phyloP scores from a whole-genome alignment of 2,113 vertebrate genomes.

The Lagopus muta region DNA sequence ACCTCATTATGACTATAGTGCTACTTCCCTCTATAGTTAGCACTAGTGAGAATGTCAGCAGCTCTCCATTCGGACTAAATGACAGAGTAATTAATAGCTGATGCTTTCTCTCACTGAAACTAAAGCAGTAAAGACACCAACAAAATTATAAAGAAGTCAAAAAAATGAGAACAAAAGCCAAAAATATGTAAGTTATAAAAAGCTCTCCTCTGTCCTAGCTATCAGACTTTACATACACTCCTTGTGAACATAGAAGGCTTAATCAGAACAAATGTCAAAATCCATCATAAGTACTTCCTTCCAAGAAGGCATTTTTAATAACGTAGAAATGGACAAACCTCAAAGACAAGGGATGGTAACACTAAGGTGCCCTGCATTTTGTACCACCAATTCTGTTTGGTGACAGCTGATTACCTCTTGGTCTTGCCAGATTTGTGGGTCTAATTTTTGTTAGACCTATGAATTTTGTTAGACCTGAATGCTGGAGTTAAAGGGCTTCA shows the following conservation, averaged over 20 bases:
- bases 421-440: accelerated
- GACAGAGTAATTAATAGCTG: not conserved
- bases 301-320: not conserved
- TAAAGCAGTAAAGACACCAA: not conserved
- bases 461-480: not conserved
- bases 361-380: not conserved
- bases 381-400: not conserved
- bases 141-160: not conserved
- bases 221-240: not conserved
- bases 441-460: not conserved
- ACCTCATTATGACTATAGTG: not conserved
- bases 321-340: not conserved
- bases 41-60: not conserved
- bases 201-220: not conserved
- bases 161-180: not conserved
- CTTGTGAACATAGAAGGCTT: not conserved
- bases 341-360: not conserved
- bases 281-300: not conserved
- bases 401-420: not conserved
- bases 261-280: not conserved
- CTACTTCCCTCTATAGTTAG: not conserved
- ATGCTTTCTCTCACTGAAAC: not conserved
- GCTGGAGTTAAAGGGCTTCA: not conserved
- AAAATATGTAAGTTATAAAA: not conserved
- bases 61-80: not conserved